A percentile compares a stretch with the other conserved stretches of the same genome.
Conservation (phyloP, 23 tunicate species). For the Halocynthia aurantium region DNA sequence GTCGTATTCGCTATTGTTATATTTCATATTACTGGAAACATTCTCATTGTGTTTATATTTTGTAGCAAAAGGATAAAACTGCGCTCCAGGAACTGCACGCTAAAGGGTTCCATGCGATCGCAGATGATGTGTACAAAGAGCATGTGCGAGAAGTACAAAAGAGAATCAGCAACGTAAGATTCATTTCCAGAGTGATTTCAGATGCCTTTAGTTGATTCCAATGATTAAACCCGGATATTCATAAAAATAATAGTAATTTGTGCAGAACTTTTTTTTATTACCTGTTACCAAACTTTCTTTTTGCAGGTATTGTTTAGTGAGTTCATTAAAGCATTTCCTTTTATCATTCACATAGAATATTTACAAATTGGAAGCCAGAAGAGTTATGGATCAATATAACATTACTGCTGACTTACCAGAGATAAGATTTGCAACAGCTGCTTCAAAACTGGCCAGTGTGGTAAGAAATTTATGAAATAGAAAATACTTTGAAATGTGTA, state of each 20-base stretch:
- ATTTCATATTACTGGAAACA: not conserved
- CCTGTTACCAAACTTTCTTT: no score
- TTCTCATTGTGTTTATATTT: not conserved
- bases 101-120: slow-evolving; percentile 41
- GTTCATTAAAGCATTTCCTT: not conserved
- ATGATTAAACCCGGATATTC: not conserved
- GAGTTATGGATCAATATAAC: slow-evolving; percentile 90
- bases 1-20: not conserved
- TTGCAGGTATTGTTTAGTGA: no score
- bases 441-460: slow-evolving; percentile 52
- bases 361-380: slow-evolving; percentile 91
- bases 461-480: slow-evolving; percentile 14
- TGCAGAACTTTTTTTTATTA: no score
- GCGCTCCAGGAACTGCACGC: slow-evolving; percentile 40
- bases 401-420: slow-evolving; percentile 92
- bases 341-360: slow-evolving; percentile 34
- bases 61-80: slow-evolving; percentile 56
- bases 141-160: slow-evolving; percentile 72
- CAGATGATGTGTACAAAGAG: slow-evolving; percentile 35
- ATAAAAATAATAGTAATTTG: not conserved
- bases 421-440: slow-evolving; percentile 46
- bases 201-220: no score
- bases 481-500: not conserved
- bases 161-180: slow-evolving; percentile 78
- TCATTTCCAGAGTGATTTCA: not conserved